Evolutionary conservation across 2,888 invertebrate genomes (phyloP), one percentile per base, ranked within the genome.

Genomic region (Pollenia griseotomentosa): DNA sequence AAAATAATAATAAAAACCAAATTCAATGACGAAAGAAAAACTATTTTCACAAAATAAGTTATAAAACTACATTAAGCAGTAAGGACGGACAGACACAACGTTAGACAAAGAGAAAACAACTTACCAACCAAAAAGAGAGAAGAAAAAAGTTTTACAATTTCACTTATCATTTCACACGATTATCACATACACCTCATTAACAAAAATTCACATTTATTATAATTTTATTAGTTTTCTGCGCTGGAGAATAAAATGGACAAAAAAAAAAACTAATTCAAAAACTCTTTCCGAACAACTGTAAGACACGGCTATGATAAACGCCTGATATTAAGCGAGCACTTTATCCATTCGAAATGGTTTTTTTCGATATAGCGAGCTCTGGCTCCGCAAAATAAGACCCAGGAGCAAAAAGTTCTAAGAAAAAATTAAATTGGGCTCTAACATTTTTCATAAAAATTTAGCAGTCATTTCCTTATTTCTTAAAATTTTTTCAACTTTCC

Each of bases 121-220:
- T 33, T 23, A 46, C 1, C 6, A 33, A 51, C 33, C 12, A 12
- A 40, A 57, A 61, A 55, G 9, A 55, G 23, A 9, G 11, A 33
- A 57, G 16, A 70, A 86, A 83, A 86, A 79, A 82, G 23, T 83
- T 86, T 79, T 79, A 44, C 51, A 86, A 86, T 77, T 86, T 83
- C 19, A 75, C 65, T 80, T 86, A 77, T 86, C 86, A 86, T 80
- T 83, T 83, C 75, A 80, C 83, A 80, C 61, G 80, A 86, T 86
- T 86, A 77, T 80, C 86, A 61, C 75, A 86, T 70, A 83, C 86
- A 86, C 46, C 83, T 86, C 86, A 86, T 86, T 86, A 86, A 75
- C 80, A 59, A 57, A 86, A 83, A 83, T 80, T 44, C 46, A 77
- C 86, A 80, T 86, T 86, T 86, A 75, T 86, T 77, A 83, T 75